Percentiles rank a stretch among this genome's conserved stretches.
Conservation (phyloP, 2,113 vertebrate genomes). For the Xiphophorus hellerii region DNA sequence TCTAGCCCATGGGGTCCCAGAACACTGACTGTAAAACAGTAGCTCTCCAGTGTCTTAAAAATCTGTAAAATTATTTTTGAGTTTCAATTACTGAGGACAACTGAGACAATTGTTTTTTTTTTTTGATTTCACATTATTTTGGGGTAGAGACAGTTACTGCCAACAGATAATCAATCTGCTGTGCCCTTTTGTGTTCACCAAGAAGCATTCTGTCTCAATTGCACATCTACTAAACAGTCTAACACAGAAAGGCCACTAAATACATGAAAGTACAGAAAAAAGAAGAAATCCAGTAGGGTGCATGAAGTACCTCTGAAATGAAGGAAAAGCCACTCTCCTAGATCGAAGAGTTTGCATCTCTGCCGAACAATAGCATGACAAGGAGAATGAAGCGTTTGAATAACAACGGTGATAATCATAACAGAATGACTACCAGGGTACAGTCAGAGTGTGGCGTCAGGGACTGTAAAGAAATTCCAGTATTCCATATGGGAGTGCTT, state of each 20-base stretch:
- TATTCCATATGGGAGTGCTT: constrained; percentile 74
- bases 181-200: constrained; percentile 65
- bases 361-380: constrained; percentile 59
- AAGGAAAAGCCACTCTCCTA: constrained; percentile 50
- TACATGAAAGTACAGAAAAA: constrained; percentile 73
- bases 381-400: constrained; percentile 54
- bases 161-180: constrained; percentile 69
- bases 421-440: constrained; percentile 73
- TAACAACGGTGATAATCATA: constrained; percentile 64
- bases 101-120: constrained; percentile 48
- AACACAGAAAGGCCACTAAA: constrained; percentile 78
- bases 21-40: constrained; percentile 14
- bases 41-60: constrained; percentile 50
- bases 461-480: constrained; percentile 69
- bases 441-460: constrained; percentile 72
- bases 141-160: constrained; percentile 67
- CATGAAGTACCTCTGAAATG: constrained; percentile 64
- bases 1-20: constrained; percentile 12
- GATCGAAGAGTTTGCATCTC: constrained; percentile 59
- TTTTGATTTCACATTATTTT: constrained; percentile 72
- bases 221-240: constrained; percentile 65
- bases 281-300: constrained; percentile 71
- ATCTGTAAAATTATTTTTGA: constrained; percentile 41
- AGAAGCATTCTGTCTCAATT: constrained; percentile 75
- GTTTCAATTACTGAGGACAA: constrained; percentile 40